Base-by-base conservation (phyloP, 2,797 vertebrate genomes). In the Gambusia yucatana region DNA sequence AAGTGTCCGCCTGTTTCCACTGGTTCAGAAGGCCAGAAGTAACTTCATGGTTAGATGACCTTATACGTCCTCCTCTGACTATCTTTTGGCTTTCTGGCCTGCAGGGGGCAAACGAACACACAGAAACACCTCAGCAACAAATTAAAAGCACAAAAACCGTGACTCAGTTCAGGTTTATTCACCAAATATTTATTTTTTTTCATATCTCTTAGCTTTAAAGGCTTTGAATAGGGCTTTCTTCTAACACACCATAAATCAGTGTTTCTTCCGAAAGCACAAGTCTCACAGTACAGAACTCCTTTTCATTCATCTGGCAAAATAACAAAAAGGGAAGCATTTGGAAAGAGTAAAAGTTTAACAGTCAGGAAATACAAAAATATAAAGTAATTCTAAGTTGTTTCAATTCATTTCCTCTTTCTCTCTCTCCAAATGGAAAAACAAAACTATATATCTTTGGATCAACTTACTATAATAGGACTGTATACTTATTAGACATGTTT, bases 281-380 rank as follows among this genome's bases (percentile, higher is more conserved):
- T 79, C 59, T 71, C 81, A 89, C 87, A 80, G 76, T 89, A 88
- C 81, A 88, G 79, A 89, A 77, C 79, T 93, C 86, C 82, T 92
- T 93, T 94, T 94, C 94, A 95, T 94, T 94, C 86, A 92, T 92
- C 87, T 94, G 84, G 88, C 87, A 91, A 93, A 93, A 91, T 88
- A 92, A 95, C 91, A 91, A 94, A 93, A 95, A 93, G 92, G 89
- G 86, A 93, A 91, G 83, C 87, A 88, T 91, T 90, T 91, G 89
- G 91, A 93, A 90, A 93, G 89, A 91, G 84, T 83, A 71, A 85
- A 91, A 85, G 92, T 91, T 88, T 57, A 89, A 93, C 89, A 92
- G 81, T 91, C 86, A 85, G 88, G 93, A 95, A 94, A 96, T 95
- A 95, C 91, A 95, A 96, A 96, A 95, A 96, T 95, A 95, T 90